Percentiles rank a stretch among this genome's conserved stretches.
phyloP scores from a whole-genome alignment of 1,140 invertebrate species.

The Eulimnadia texana region DNA sequence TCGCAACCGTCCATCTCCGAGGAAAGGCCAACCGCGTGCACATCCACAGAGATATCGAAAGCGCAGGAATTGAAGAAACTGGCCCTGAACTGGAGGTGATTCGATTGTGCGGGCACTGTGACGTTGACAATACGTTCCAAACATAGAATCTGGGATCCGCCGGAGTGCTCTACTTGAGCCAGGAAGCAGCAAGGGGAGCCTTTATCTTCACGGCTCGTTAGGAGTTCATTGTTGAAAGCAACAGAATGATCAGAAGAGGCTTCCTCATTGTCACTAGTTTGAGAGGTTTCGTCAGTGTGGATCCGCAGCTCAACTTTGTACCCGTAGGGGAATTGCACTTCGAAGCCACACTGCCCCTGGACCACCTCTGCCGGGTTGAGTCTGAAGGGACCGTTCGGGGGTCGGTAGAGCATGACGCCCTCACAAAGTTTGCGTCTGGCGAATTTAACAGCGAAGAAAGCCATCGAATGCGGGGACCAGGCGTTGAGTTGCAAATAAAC shows the following conservation, averaged over 20 bases:
- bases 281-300: neutral
- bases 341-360: slow-evolving; percentile 37
- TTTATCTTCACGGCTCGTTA: neutral
- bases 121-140: neutral
- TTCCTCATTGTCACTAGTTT: neutral
- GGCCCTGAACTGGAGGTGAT: neutral
- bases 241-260: neutral
- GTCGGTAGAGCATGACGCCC: neutral
- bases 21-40: neutral
- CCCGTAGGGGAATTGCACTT: slow-evolving; percentile 45
- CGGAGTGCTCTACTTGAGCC: neutral
- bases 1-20: neutral
- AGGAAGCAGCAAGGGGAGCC: neutral
- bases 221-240: neutral
- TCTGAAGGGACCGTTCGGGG: neutral
- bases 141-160: neutral
- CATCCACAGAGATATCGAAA: neutral
- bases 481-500: neutral
- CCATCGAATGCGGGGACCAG: neutral
- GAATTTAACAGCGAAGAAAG: neutral
- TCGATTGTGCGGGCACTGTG: neutral
- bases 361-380: neutral
- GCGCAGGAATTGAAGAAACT: neutral
- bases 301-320: slow-evolving; percentile 30
- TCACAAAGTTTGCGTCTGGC: neutral